Conservation (phyloP, 2,888 invertebrate genomes). For the Ophion ventricosus region DNA sequence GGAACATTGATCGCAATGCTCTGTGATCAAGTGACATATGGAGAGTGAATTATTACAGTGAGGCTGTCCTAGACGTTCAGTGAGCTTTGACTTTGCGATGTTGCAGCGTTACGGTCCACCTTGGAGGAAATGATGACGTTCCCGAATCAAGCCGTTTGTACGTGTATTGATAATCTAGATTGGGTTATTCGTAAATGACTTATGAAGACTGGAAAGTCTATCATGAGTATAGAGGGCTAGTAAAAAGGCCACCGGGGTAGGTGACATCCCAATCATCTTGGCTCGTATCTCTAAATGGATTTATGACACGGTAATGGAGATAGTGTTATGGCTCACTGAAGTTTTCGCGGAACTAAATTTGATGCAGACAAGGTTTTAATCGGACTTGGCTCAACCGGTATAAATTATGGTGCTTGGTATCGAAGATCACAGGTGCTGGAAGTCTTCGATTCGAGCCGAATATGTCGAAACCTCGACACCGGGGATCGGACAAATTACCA, state of each 20-base stretch:
- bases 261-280: too few relatives aligned
- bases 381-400: neutral
- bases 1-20: slow-evolving; percentile 31
- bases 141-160: neutral
- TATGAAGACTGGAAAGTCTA: too few relatives aligned
- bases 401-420: neutral
- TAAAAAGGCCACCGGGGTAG: too few relatives aligned
- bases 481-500: slow-evolving; percentile 78
- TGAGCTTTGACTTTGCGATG: neutral
- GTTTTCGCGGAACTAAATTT: neutral
- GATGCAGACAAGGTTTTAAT: neutral
- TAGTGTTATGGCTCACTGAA: neutral
- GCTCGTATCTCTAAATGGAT: too few relatives aligned
- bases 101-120: neutral
- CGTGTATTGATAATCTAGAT: too few relatives aligned
- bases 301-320: too few relatives aligned
- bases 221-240: too few relatives aligned
- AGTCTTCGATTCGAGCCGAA: slow-evolving; percentile 64
- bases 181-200: too few relatives aligned
- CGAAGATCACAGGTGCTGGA: slow-evolving; percentile 73
- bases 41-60: slow-evolving; percentile 17
- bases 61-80: neutral
- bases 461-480: slow-evolving; percentile 66
- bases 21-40: slow-evolving; percentile 37
- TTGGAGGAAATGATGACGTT: neutral